Evolutionary conservation across 2,113 vertebrate genomes (phyloP), one percentile per base, ranked within the genome.

Genomic region (Pachyramphus minor): DNA sequence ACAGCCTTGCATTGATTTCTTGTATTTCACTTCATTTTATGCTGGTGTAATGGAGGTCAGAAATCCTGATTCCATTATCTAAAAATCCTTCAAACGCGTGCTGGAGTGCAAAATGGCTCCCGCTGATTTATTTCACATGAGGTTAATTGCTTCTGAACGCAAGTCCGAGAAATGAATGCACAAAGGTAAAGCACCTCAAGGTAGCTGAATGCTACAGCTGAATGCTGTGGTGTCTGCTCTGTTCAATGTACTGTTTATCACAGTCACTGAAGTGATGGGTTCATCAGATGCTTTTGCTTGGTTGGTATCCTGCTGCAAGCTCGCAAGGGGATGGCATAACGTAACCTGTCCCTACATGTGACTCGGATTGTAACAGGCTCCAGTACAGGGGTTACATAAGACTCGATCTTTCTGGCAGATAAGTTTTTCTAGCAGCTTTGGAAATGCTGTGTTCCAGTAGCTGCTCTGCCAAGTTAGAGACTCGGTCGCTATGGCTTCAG

Each of bases 81-180:
- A 93, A 89, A 96, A 93, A 74, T 75, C 84, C 82, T 96, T 93
- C 89, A 81, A 74, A 89, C 76, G 59, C 83, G 45, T 92, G 82
- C 33, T 67, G 56, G 52, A 95, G 53, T 73, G 63, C 84, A 89
- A 67, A 95, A 94, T 95, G 79, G 22, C 79, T 93, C 88, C 90
- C 74, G n/a, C 84, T 88, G 82, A 91, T 95, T 90, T 91, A 80
- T 94, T 96, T 96, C 91, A 55, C 67, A 9, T 66, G 84, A 95
- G 52, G 84, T 84, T 97, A 95, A 93, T 93, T 95, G 88, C 82
- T 88, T 90, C 87, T 90, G 93, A 96, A 90, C 88, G 67, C 75
- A 76, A 66, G 55, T 58, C 62, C 0, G 2, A 64, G 87, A 93
- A 95, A 86, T 77, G 28, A 93, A 50, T 96, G 83, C 59, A 27